These are phyloP conservation scores for Ageneiosus marmoratus DNA, from an alignment of 2,113 vertebrate species.

Conservation along the genomic window DNA sequence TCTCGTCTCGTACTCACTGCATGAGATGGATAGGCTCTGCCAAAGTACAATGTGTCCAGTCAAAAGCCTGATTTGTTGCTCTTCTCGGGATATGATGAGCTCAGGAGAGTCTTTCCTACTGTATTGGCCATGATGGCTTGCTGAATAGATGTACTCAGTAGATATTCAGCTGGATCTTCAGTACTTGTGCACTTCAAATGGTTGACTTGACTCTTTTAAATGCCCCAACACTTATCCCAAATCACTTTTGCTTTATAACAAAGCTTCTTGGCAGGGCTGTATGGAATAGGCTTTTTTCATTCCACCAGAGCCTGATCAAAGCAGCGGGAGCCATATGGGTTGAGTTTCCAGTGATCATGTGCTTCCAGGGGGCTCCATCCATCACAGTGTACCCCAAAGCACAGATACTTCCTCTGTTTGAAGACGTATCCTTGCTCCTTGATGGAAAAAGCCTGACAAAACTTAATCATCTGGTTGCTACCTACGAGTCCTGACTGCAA, in stretches of 20 bases:
- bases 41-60: conserved; percentile 40
- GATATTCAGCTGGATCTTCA: background rate
- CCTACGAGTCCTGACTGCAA: conserved; percentile 42
- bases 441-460: conserved; percentile 54
- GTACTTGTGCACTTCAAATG: background rate
- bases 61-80: conserved; percentile 47
- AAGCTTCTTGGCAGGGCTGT: conserved; percentile 15
- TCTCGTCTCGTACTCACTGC: conserved; percentile 2
- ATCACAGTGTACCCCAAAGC: conserved; percentile 59
- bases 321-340: conserved; percentile 58
- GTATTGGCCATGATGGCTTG: background rate
- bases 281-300: conserved; percentile 39
- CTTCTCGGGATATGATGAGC: conserved; percentile 41
- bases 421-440: conserved; percentile 49
- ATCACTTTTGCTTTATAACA: conserved; percentile 24
- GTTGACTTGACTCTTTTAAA: background rate
- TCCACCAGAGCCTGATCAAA: conserved; percentile 56
- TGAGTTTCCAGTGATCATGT: conserved; percentile 54
- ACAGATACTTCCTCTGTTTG: conserved; percentile 65
- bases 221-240: background rate
- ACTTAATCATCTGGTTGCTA: conserved; percentile 66
- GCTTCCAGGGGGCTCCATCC: conserved; percentile 58
- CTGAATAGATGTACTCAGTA: background rate
- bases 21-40: conserved; percentile 4
- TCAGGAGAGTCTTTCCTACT: conserved; percentile 26